Evolutionary conservation across 2,888 invertebrate genomes (phyloP), one percentile per base, ranked within the genome.

Genomic region (Patella pellucida): DNA sequence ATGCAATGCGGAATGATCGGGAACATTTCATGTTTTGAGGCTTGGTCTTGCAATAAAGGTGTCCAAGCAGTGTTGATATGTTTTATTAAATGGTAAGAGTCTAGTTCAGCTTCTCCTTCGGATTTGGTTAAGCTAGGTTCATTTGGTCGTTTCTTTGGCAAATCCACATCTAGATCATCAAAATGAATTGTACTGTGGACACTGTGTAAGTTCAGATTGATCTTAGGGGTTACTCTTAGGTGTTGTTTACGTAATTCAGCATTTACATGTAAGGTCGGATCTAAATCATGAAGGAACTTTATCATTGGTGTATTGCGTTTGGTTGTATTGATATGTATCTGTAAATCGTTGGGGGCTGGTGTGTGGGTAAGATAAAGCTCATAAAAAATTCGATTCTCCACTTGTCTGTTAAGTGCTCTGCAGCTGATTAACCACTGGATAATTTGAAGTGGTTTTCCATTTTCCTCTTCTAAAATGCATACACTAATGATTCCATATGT

Each of bases 401-500:
- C 5, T 19, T 23, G 23, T 62, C 62, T 62, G 62, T 62, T 62
- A 11, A 62, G 23, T 9, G 62, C 62, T 19, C 62, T 19, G 23
- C 62, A 62, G 19, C 62, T 62, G 23, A 62, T 23, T 12, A 62
- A 19, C 62, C 62, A 62, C 4, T 62, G 62, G 41, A 41, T 41
- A 11, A 62, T 14, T 23, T 23, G 11, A 2, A 23, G 19, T 0
- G 19, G 14, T 12, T 62, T 23, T 9, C 14, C 23, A 62, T 62
- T 62, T 41, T 41, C 41, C 41, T 41, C 41, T 41, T 41, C 41
- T 9, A 23, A 23, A 23, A 62, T 23, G 14, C 62, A 62, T 12
- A 62, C 62, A 62, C 62, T 62, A 62, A 62, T 23, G 19, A 62
- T 62, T 3, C 62, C 62, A 62, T 62, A 62, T 23, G 62, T 23